Evolutionary conservation across 2,888 invertebrate species (phyloP).

Genomic region (Labia minor): DNA sequence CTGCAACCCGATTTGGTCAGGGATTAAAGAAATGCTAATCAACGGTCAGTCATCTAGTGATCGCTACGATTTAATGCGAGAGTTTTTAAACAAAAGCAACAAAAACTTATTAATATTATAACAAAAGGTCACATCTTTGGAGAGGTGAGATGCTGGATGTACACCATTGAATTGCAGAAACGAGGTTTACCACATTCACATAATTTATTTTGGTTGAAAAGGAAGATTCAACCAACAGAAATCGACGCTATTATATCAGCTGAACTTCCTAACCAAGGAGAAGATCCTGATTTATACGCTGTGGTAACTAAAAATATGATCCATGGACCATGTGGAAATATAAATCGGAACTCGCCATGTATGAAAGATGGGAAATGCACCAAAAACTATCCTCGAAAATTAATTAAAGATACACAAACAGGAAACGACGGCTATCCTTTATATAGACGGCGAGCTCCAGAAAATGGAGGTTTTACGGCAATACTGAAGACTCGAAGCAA

Average conservation of each 20-base stretch:
- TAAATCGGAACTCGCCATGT: slow-evolving; percentile 33
- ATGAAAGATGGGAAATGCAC: slow-evolving; percentile 30
- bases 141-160: background rate
- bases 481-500: too few species aligned
- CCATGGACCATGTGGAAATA: slow-evolving; percentile 34
- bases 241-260: slow-evolving; percentile 33
- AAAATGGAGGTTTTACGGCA: too few species aligned
- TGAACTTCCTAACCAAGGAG: slow-evolving; percentile 32
- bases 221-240: background rate
- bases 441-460: too few species aligned
- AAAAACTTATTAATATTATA: background rate
- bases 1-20: slow-evolving; percentile 31
- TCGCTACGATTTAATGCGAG: background rate
- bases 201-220: background rate
- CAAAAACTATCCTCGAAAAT: background rate
- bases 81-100: background rate
- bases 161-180: slow-evolving; percentile 16
- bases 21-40: slow-evolving; percentile 29
- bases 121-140: background rate
- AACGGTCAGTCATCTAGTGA: background rate
- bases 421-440: too few species aligned
- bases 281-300: slow-evolving; percentile 29
- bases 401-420: background rate
- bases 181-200: background rate
- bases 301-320: slow-evolving; percentile 24